A percentile compares a stretch with the other conserved stretches of the same genome.
Evolutionary conservation across 2,113 vertebrate genomes (phyloP).

Genomic region (Semicossyphus pulcher): DNA sequence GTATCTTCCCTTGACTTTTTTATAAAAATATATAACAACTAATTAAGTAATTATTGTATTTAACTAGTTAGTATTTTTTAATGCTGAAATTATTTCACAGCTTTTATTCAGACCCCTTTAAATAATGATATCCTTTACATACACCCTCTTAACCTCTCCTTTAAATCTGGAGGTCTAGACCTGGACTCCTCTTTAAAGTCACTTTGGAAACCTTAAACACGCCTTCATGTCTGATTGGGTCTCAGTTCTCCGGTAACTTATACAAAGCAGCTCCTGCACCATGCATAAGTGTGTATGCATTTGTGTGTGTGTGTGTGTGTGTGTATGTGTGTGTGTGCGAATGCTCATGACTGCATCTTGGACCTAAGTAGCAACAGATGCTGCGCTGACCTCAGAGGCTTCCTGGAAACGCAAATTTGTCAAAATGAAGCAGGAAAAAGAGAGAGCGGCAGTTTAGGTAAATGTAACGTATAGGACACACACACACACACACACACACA

Average conservation of each 20-base stretch:
- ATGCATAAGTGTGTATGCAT: conserved; percentile 22
- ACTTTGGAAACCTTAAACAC: conserved; percentile 81
- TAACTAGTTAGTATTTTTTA: not conserved
- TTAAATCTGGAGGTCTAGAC: conserved; percentile 42
- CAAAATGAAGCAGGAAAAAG: conserved; percentile 90
- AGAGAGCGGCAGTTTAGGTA: conserved; percentile 83
- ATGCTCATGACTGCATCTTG: conserved; percentile 73
- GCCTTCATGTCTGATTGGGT: conserved; percentile 83
- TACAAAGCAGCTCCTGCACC: conserved; percentile 82
- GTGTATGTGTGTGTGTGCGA: conserved; percentile 20
- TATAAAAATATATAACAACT: too few species aligned
- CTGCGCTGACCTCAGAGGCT: conserved; percentile 91
- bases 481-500: conserved; percentile 30
- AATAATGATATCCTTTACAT: conserved; percentile 22
- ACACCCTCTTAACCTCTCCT: conserved; percentile 11
- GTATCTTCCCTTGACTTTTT: too few species aligned
- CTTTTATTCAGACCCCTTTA: not conserved
- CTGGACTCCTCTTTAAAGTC: conserved; percentile 59
- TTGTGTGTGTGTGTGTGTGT: conserved; percentile 33
- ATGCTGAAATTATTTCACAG: not conserved
- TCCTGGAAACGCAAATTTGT: conserved; percentile 95
- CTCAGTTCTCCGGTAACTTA: conserved; percentile 85
- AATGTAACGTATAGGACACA: conserved; percentile 81
- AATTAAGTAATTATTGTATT: too few species aligned
- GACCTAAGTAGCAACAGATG: conserved; percentile 95